Evolutionary conservation across 2,113 vertebrate genomes (phyloP).

Genomic region (Acanthochromis polyacanthus): DNA sequence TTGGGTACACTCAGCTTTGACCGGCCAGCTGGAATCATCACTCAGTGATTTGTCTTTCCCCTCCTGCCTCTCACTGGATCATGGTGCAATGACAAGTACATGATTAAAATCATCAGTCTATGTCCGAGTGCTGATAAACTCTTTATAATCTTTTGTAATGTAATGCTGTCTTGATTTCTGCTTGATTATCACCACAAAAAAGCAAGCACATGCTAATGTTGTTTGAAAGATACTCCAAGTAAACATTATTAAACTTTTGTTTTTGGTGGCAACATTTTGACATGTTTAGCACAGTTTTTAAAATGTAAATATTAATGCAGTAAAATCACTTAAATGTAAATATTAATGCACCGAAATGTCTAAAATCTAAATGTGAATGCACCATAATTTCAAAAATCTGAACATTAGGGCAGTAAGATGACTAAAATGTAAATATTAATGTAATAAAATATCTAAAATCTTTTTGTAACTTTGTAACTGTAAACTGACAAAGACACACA

Average conservation of each 20-base stretch:
- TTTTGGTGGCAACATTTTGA: background rate
- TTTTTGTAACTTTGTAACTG: no score
- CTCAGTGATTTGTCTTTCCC: background rate
- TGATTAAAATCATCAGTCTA: background rate
- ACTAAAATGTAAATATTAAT: no score
- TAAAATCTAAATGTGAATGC: no score
- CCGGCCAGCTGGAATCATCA: background rate
- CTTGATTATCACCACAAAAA: conserved; percentile 20
- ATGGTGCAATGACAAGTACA: background rate
- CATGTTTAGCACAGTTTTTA: background rate
- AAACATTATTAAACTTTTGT: background rate
- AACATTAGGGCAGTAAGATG: no score
- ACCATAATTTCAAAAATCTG: no score
- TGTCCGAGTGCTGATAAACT: background rate
- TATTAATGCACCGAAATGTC: no score
- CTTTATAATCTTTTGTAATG: background rate
- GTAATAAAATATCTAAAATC: no score
- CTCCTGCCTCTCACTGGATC: background rate
- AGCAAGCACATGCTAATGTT: background rate
- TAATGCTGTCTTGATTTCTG: background rate
- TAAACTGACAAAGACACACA: no score
- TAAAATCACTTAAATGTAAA: no score
- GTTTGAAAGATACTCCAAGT: conserved; percentile 2
- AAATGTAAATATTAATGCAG: no score
- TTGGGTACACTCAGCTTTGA: background rate